Evolutionary conservation across 1,140 invertebrate genomes (phyloP).

Genomic region (Meloidogyne chitwoodi): DNA sequence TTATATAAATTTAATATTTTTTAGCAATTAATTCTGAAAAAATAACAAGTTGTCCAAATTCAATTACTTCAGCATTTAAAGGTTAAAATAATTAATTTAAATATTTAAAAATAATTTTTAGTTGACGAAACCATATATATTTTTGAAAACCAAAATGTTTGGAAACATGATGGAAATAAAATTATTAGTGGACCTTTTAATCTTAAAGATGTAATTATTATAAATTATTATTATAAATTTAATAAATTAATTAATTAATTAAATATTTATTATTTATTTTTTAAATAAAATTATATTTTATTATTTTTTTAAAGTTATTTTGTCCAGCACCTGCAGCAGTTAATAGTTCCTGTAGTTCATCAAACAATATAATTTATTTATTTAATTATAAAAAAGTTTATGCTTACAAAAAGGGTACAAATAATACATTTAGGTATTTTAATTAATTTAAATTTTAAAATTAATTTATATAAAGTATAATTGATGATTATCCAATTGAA

Average conservation of each 20-base stretch:
- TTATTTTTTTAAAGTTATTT: not conserved
- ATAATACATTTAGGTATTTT: not conserved
- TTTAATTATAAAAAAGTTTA: not conserved
- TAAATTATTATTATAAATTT: no score
- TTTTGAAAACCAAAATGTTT: not conserved
- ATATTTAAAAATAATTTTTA: not conserved
- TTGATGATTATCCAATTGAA: not conserved
- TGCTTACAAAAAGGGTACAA: not conserved
- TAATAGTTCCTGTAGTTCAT: not conserved
- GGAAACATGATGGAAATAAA: not conserved
- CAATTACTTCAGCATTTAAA: no score
- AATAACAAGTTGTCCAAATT: no score
- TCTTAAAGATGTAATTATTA: not conserved
- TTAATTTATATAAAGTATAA: not conserved
- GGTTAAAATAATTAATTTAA: not conserved
- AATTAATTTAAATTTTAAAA: not conserved
- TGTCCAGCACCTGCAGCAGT: not conserved
- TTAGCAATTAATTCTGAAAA: no score
- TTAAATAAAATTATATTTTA: not conserved
- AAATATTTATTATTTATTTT: no score
- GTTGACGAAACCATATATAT: not conserved
- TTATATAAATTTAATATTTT: no score
- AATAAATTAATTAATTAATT: no score
- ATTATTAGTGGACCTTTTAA: not conserved
- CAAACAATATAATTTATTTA: not conserved